Base-by-base conservation (phyloP, 1,140 invertebrate genomes). In the Pseudomyrmex sp. region DNA sequence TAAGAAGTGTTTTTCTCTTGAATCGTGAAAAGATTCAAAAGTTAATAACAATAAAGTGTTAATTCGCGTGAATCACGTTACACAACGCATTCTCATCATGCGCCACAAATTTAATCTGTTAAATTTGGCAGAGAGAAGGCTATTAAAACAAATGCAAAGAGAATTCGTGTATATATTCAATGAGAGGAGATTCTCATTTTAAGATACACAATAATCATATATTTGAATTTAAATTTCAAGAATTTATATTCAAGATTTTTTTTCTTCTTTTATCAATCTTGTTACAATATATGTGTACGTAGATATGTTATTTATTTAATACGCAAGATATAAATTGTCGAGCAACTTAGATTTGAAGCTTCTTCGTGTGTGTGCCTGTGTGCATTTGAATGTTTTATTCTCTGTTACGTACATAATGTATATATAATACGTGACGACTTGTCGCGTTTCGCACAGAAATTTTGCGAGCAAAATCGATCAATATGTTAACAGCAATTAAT, bases 81-180 rank as follows among this genome's bases (percentile, higher is more conserved):
- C 50, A n/a, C 35, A 58, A 88, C 56, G 83, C 87, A 88, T 90
- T 93, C 93, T 93, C 91, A 66, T 94, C 93, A 93, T 85, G 88
- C 79, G 74, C 89, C 84, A 82, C 83, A 94, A 94, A 93, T 94
- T 94, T 93, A 93, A 90, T 83, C 62, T 15, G 85, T 88, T 93
- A 93, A 93, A 94, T 92, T 87, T 84, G 90, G 92, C 87, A 93
- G 92, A 94, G 92, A 93, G 92, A 92, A 92, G 83, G 89, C 85
- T 77, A 20, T 10, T 76, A n/a, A 59, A 54, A 61, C 62, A 61
- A 35, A 69, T 48, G 61, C 26, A 80, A 52, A 35, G 5, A 35
- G 35, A 1, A 35, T 35, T 35, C 20, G 62, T 82, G 12, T 15
- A 12, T 48, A 62, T 61, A 75, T 82, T 63, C 35, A 35, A 35